Evolutionary conservation across 2,797 vertebrate species (phyloP).

Genomic region (Premnoplex brunnescens): DNA sequence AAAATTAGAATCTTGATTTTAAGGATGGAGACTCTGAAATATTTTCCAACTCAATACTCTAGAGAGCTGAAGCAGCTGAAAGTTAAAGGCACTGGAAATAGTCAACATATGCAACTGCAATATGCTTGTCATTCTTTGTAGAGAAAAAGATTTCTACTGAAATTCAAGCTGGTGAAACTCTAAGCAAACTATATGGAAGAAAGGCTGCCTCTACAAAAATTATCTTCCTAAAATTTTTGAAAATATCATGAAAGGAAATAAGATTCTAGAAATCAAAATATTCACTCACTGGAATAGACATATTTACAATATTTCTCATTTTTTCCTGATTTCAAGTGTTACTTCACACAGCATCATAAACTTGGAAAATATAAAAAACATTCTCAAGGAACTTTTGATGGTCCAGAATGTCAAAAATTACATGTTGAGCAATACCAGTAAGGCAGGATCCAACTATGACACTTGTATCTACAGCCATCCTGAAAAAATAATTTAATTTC

Average conservation of each 20-base stretch:
- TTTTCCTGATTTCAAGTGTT: neutral
- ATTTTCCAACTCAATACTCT: neutral
- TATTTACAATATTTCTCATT: neutral
- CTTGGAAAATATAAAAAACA: neutral
- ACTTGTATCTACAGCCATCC: neutral
- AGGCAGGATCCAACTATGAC: neutral
- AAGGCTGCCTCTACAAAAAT: neutral
- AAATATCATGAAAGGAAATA: neutral
- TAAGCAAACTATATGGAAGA: neutral
- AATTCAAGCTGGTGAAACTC: neutral
- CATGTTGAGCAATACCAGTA: neutral
- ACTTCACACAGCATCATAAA: neutral
- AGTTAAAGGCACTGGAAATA: neutral
- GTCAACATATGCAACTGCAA: neutral
- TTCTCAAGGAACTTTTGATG: neutral
- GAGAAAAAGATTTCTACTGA: neutral
- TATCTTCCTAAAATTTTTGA: neutral
- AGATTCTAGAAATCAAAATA: neutral
- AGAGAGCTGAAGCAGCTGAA: neutral
- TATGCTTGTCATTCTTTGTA: neutral
- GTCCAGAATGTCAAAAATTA: neutral
- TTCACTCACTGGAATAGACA: neutral
- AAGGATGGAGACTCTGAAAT: neutral
- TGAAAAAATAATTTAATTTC: neutral
- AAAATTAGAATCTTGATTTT: neutral